Evolutionary conservation across 2,113 vertebrate genomes (phyloP), one percentile per base, ranked within the genome.

Genomic region (Crocuta crocuta): DNA sequence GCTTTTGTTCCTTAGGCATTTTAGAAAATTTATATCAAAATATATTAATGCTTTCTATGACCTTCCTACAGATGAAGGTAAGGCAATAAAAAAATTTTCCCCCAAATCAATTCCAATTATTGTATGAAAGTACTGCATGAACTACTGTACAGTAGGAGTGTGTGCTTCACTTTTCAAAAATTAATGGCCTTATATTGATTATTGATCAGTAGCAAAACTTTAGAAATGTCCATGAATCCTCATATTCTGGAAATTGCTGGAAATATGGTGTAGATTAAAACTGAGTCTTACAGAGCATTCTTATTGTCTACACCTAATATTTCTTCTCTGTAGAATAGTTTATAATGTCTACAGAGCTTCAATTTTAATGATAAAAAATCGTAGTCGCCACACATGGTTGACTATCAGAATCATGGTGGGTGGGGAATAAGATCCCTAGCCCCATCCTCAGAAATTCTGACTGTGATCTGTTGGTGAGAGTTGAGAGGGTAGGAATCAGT

Each of bases 1-100:
- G 83, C 95, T 97, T 97, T 97, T 93, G 73, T 98, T 94, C 70
- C 65, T 79, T 94, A 82, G 94, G 39, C 6, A 93, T 92, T 93
- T 68, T 63, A 61, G n/a, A 90, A 97, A 76, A 16, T 95, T 39
- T 94, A 35, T 87, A 90, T 96, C 53, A 95, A 87, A 97, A 94
- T 95, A 73, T 96, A 89, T 91, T 96, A 89, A 91, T 95, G 55
- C 24, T 94, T 97, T 78, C 58, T 80, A 35, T 95, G 95, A 97
- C 76, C 61, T 95, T 98, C 68, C 35, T 74, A 79, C 10, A 95
- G 71, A 96, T 91, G 39, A 97, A 96, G n/a, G n/a, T 70, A 96
- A 95, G 39, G 50, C 23, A 82, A 82, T 86, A 83, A 73, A 95
- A 53, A 48, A 11, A 55, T 19, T 50, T 6, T 0, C 0, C 10